phyloP scores from a whole-genome alignment of 1,140 invertebrate genomes.

The Zaprionus nigranus region DNA sequence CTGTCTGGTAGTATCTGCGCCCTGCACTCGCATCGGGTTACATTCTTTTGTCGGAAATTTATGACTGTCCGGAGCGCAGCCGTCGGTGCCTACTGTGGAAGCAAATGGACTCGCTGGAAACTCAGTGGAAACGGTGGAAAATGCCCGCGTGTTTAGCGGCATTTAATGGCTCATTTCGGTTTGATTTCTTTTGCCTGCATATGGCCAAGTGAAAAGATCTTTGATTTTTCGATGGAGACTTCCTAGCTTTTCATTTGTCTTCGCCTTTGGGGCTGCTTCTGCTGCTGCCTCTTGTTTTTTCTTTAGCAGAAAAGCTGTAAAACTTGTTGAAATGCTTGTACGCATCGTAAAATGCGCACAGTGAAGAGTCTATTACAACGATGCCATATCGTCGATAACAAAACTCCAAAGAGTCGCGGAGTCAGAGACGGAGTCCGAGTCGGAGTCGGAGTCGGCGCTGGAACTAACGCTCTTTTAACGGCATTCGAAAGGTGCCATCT shows the following conservation, averaged over 20 bases:
- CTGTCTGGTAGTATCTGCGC: background rate
- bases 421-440: background rate
- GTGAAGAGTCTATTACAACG: conserved; percentile 78
- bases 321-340: conserved; percentile 84
- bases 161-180: conserved; percentile 84
- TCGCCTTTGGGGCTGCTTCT: background rate
- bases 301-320: conserved; percentile 83
- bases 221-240: conserved; percentile 29
- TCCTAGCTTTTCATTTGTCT: conserved; percentile 47
- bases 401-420: conserved; percentile 14
- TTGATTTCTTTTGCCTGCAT: conserved; percentile 76
- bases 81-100: conserved; percentile 19
- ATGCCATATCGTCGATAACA: conserved; percentile 77
- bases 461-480: conserved; percentile 50
- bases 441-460: background rate
- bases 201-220: conserved; percentile 20
- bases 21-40: conserved; percentile 61
- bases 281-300: background rate
- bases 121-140: conserved; percentile 77
- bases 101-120: conserved; percentile 27
- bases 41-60: conserved; percentile 80
- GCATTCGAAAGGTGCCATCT: conserved; percentile 63
- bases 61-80: conserved; percentile 53
- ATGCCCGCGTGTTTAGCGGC: conserved; percentile 80
- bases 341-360: conserved; percentile 75